Evolutionary conservation across 2,797 vertebrate genomes (phyloP).

Genomic region (Sparidentex hasta): DNA sequence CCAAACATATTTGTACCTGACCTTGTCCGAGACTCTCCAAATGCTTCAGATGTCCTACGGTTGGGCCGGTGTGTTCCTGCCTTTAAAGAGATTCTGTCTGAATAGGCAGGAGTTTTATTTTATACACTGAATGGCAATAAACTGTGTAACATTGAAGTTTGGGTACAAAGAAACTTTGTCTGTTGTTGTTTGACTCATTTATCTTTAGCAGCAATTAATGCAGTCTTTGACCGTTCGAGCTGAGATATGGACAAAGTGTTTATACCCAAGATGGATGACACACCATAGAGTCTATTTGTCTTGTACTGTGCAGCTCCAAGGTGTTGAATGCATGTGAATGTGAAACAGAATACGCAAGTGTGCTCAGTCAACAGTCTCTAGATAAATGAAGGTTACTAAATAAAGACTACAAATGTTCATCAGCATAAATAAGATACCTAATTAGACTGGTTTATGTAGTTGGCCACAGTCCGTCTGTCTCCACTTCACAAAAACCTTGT

Average conservation of each 20-base stretch:
- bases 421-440: conserved; percentile 44
- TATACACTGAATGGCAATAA: background rate
- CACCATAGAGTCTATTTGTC: conserved; percentile 33
- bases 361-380: conserved; percentile 17
- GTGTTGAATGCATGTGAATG: conserved; percentile 32
- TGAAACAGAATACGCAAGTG: background rate
- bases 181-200: conserved; percentile 29
- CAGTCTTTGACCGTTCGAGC: conserved; percentile 40
- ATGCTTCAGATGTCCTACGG: too few relatives aligned
- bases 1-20: too few relatives aligned
- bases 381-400: conserved; percentile 39
- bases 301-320: conserved; percentile 24
- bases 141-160: conserved; percentile 18
- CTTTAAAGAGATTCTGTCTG: background rate
- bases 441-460: conserved; percentile 34
- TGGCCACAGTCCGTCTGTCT: conserved; percentile 16
- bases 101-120: conserved; percentile 11
- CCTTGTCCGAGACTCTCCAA: too few relatives aligned
- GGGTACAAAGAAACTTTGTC: conserved; percentile 1
- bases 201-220: conserved; percentile 51
- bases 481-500: conserved; percentile 38
- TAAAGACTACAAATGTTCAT: conserved; percentile 37
- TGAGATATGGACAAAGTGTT: conserved; percentile 48
- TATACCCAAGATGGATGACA: conserved; percentile 54
- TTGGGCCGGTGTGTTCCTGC: too few relatives aligned